Base-by-base conservation (phyloP, 2,797 vertebrate genomes). In the Xenops minutus region DNA sequence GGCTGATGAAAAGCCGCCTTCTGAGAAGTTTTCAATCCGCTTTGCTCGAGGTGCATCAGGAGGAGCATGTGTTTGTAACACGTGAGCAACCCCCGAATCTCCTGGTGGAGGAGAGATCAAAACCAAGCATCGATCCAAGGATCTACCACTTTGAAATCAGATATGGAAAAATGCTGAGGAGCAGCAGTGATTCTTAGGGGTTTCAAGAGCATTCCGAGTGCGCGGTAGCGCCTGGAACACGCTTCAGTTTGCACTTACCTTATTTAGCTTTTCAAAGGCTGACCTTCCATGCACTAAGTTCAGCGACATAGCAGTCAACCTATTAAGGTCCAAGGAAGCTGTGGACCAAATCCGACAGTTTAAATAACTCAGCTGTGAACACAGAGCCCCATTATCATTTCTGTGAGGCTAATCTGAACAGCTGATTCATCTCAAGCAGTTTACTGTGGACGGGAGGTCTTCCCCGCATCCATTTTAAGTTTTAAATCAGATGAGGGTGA, bases 291-390 rank as follows among this genome's bases (percentile, higher is more conserved):
- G 72, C 93, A 66, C 86, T 36, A 55, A 56, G 88, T 74, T 66
- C 91, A 79, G 43, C 10, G 8, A 92, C 63, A 41, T 62, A 59
- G 68, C 75, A 90, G 76, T 56, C 88, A 87, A 62, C 37, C 85
- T 26, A 41, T 90, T 79, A 69, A 84, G 69, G 81, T 24, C 83
- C 86, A 90, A 83, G 94, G 64, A 90, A 87, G 67, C 75, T 13
- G 34, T 81, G 93, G 66, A 85, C 51, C 85, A 83, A 72, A 89
- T 51, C 90, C 92, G 93, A 51, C 54, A 67, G 73, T 83, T 96
- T 74, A 95, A 91, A 78, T 79, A 93, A 77, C 88, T 96, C 94
- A 86, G 85, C 89, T 95, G 91, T 55, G 89, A 95, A 18, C 89
- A 79, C 88, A 92, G 89, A 58, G 52, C 74, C 59, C 93, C 94